Conservation (phyloP, 2,888 invertebrate genomes). For the Chrysotoxum bicinctum region DNA sequence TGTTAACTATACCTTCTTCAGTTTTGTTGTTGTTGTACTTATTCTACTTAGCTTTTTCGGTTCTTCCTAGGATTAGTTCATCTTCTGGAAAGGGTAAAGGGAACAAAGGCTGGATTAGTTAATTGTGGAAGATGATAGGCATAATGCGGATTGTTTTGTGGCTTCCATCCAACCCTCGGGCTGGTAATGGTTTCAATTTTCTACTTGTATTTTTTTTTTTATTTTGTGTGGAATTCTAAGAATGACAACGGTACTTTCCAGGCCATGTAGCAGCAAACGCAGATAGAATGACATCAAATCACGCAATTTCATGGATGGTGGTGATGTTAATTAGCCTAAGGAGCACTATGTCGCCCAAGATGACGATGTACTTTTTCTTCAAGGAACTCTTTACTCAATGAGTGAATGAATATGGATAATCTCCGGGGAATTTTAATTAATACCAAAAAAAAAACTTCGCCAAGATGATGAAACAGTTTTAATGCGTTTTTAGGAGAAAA, state of each 20-base stretch:
- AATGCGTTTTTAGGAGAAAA: constrained; percentile 35
- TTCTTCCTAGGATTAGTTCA: constrained; percentile 62
- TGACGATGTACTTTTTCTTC: constrained; percentile 22
- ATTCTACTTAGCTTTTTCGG: constrained; percentile 5
- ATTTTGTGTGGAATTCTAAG: constrained; percentile 23
- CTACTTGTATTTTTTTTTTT: not conserved
- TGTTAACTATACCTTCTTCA: constrained; percentile 43
- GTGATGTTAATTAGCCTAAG: constrained; percentile 55
- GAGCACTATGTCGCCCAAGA: not conserved
- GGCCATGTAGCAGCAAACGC: constrained; percentile 56
- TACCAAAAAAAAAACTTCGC: constrained; percentile 14
- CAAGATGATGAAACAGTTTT: constrained; percentile 57
- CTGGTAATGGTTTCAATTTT: constrained; percentile 31
- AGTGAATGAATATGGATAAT: constrained; percentile 55
- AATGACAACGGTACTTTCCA: constrained; percentile 49
- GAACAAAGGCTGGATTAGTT: constrained; percentile 51
- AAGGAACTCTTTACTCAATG: not conserved
- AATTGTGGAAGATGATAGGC: constrained; percentile 50
- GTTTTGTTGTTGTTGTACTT: constrained; percentile 24
- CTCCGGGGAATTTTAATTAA: constrained; percentile 60
- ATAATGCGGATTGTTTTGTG: constrained; percentile 35
- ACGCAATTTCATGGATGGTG: constrained; percentile 41
- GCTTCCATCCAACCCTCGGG: constrained; percentile 24
- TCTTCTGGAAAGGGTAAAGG: constrained; percentile 47
- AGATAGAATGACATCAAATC: constrained; percentile 56